Percentiles rank a stretch among this genome's conserved stretches.
Conservation (phyloP, 2,113 vertebrate species). For the Heterotis niloticus region DNA sequence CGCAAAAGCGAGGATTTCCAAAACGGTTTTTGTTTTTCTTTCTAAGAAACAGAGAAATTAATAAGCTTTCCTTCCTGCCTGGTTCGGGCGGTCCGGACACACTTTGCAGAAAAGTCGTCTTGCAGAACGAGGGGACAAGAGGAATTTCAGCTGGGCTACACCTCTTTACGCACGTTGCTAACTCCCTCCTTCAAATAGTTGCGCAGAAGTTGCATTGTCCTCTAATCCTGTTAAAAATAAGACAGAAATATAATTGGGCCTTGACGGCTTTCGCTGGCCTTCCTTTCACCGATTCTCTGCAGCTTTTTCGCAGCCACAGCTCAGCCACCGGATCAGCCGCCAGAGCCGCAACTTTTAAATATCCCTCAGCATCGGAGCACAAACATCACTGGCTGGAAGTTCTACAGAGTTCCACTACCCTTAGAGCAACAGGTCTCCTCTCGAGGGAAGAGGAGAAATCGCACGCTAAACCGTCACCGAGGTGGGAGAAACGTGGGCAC, state of each 20-base stretch:
- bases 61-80: neutral
- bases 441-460: neutral
- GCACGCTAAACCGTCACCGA: too few species aligned
- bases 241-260: conserved; percentile 54
- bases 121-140: conserved; percentile 7
- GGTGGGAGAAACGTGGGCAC: too few species aligned
- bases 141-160: neutral
- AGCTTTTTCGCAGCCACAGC: conserved; percentile 58
- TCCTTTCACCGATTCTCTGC: conserved; percentile 47
- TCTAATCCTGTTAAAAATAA: conserved; percentile 60
- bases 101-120: conserved; percentile 3
- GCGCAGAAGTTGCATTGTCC: conserved; percentile 60
- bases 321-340: conserved; percentile 38
- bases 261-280: conserved; percentile 43
- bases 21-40: conserved; percentile 8
- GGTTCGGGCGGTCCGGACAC: neutral
- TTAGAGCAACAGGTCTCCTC: neutral
- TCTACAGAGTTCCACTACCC: neutral
- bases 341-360: conserved; percentile 10
- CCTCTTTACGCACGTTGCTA: conserved; percentile 29
- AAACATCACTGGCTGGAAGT: neutral
- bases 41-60: neutral
- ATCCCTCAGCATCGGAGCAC: neutral
- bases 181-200: conserved; percentile 53
- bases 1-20: conserved; percentile 2